Conservation (phyloP, 2,888 invertebrate genomes). For the Neoscelio sp. region DNA sequence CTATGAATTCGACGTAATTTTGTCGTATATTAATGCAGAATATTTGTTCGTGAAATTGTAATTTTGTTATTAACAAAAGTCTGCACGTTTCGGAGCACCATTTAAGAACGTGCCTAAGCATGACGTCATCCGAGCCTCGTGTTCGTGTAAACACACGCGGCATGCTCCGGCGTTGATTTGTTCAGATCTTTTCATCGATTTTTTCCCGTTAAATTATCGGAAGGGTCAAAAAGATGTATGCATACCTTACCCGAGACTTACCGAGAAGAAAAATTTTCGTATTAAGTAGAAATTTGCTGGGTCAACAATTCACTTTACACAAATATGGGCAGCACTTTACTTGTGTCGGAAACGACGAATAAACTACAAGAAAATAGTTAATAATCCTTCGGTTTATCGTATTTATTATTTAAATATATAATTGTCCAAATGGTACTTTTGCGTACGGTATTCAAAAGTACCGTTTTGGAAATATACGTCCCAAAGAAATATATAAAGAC, state of each 20-base stretch:
- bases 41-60: too few relatives aligned
- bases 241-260: slow-evolving; percentile 33
- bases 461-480: too few relatives aligned
- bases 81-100: slow-evolving; percentile 61
- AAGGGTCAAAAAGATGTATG: slow-evolving; percentile 44
- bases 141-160: slow-evolving; percentile 64
- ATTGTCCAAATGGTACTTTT: too few relatives aligned
- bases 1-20: slow-evolving; percentile 42
- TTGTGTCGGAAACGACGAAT: too few relatives aligned
- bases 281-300: slow-evolving; percentile 4
- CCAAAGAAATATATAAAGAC: too few relatives aligned
- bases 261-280: slow-evolving; percentile 14
- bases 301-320: slow-evolving; percentile 4
- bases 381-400: too few relatives aligned
- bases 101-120: slow-evolving; percentile 62
- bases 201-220: slow-evolving; percentile 60
- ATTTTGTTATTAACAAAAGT: slow-evolving; percentile 52
- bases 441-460: too few relatives aligned
- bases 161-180: slow-evolving; percentile 64
- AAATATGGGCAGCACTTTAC: too few relatives aligned
- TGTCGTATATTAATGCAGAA: slow-evolving; percentile 31
- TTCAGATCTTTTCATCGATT: slow-evolving; percentile 65
- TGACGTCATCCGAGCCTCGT: slow-evolving; percentile 62
- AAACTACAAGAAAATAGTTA: too few relatives aligned
- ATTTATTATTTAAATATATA: too few relatives aligned